Percentiles rank a stretch among this genome's conserved stretches.
Evolutionary conservation across 2,797 vertebrate genomes (phyloP).

Genomic region (Gymnoscopelus microlampas): DNA sequence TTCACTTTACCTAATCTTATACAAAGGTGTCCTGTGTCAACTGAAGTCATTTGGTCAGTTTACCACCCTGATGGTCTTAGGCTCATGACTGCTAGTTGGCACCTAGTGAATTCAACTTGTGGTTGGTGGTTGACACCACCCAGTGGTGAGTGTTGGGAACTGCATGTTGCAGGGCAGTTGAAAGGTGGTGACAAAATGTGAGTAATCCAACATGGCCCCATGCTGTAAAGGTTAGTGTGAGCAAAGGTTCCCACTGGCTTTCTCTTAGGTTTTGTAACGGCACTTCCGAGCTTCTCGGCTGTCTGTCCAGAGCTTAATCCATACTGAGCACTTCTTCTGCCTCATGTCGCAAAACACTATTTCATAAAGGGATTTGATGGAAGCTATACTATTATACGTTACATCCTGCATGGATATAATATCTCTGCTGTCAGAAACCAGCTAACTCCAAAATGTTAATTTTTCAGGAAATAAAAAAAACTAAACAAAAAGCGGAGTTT

Average conservation of each 20-base stretch:
- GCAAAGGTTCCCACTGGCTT: slow-evolving; percentile 16
- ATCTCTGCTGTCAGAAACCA: too few relatives aligned
- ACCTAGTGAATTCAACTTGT: not conserved
- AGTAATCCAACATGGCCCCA: slow-evolving; percentile 15
- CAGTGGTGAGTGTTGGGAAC: slow-evolving; percentile 39
- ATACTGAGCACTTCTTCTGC: not conserved
- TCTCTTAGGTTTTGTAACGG: too few relatives aligned
- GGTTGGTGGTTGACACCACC: slow-evolving; percentile 44
- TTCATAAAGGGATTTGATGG: not conserved
- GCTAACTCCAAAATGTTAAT: too few relatives aligned
- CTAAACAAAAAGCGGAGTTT: too few relatives aligned
- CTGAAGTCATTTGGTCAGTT: slow-evolving; percentile 22
- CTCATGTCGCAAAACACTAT: not conserved
- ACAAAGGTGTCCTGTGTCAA: not conserved
- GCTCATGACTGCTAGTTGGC: not conserved
- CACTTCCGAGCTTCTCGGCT: not conserved
- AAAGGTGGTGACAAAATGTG: slow-evolving; percentile 41
- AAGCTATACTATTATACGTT: not conserved
- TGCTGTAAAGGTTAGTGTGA: slow-evolving; percentile 37
- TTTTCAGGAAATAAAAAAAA: too few relatives aligned
- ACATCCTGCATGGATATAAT: slow-evolving; percentile 11
- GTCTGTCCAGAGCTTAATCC: slow-evolving; percentile 14
- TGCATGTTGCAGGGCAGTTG: not conserved
- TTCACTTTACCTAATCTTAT: not conserved
- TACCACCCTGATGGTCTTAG: not conserved